Conservation (phyloP, 2,797 vertebrate species). For the Limnodromus scolopaceus region DNA sequence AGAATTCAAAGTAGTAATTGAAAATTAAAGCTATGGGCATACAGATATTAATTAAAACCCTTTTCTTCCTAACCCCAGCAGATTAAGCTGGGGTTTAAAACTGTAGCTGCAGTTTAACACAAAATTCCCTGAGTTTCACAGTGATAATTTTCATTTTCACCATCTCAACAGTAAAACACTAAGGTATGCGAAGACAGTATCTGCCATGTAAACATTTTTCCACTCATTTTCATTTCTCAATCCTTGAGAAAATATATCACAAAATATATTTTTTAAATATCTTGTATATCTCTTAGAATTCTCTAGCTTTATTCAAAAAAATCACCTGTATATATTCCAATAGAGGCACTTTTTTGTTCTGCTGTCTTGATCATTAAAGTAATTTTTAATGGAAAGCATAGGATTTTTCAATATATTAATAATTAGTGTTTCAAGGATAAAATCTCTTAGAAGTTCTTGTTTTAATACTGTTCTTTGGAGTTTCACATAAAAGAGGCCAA, state of each 20-base stretch:
- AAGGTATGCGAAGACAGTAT: background rate
- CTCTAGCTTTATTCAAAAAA: background rate
- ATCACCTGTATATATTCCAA: background rate
- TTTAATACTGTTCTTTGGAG: background rate
- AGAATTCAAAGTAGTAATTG: constrained; percentile 22
- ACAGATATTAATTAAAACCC: constrained; percentile 10
- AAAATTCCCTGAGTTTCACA: background rate
- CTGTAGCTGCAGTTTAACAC: background rate
- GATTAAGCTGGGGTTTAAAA: background rate
- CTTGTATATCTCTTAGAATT: background rate
- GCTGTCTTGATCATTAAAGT: background rate
- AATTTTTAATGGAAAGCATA: background rate
- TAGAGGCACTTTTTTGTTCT: background rate
- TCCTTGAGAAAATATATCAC: background rate
- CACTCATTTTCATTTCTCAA: background rate
- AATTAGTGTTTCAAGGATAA: constrained; percentile 14
- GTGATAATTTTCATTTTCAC: background rate
- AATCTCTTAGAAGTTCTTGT: background rate
- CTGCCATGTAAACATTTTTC: background rate
- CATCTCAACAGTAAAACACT: background rate
- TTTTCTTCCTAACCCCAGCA: background rate
- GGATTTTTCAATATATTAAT: background rate
- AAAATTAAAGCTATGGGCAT: background rate
- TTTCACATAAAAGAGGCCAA: background rate
- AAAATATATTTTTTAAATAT: background rate